Evolutionary conservation across 2,797 vertebrate species (phyloP), one percentile per base, ranked within the genome.

Genomic region (Ptychobarbus kaznakovi): DNA sequence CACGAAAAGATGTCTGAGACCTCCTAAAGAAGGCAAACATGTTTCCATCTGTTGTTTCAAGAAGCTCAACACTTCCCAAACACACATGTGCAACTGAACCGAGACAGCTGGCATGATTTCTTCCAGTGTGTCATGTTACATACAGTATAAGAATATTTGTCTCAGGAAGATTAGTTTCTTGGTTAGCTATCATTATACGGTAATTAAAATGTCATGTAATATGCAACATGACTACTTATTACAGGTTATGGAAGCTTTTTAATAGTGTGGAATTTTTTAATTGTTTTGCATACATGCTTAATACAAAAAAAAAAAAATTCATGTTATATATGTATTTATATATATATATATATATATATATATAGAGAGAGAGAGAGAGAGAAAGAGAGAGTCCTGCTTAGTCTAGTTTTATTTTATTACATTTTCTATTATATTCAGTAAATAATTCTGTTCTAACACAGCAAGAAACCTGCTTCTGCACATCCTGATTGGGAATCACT

Each of bases 121-220:
- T 65, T 80, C 22, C 77, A 73, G 68, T 73, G 84, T 66, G 53
- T 85, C 77, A 53, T 51, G 68, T 85, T 85, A 85, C 84, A 85
- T 80, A n/a, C n/a, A n/a, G n/a, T n/a, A 35, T 51, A 68, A 63
- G 63, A 66, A 51, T 56, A 42, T 78, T 69, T 84, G 56, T 22
- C 68, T 69, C 46, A 8, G 74, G 32, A 84, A 78, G 77, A 85
- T 85, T 85, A 73, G 77, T 74, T 72, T 65, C 65, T 73, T 85
- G 84, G 69, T 65, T 80, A 79, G 66, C 49, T 42, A 80, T 80
- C 56, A 11, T 42, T 80, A 38, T 38, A 42, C 20, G 10, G 56
- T 74, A 51, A 74, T 80, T 80, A 65, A 72, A 85, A 66, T 80
- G 84, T 16, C n/a, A 85, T 74, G 74, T 12, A 35, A 53, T 80